These are phyloP conservation scores for Dicerorhinus sumatrensis DNA, from an alignment of 2,113 vertebrate species.

Conservation along the genomic window DNA sequence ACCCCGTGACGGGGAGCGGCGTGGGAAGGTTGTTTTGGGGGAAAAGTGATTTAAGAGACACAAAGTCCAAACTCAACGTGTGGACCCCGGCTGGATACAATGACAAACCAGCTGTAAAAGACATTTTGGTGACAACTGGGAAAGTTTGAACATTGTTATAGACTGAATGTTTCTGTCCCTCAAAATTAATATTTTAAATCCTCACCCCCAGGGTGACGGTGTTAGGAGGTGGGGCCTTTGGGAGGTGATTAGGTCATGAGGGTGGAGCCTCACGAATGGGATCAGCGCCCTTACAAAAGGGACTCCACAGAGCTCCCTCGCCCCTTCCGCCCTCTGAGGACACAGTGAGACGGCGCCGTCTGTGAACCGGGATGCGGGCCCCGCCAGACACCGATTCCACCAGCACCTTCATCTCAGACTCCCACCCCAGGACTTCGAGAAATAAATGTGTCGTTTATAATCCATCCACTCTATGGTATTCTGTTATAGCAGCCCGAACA, in stretches of 20 bases:
- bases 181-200: neutral
- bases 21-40: neutral
- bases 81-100: neutral
- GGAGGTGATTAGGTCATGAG: neutral
- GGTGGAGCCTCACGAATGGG: neutral
- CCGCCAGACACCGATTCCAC: neutral
- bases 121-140: neutral
- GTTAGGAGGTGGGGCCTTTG: neutral
- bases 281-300: neutral
- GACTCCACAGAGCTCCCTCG: neutral
- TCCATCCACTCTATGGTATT: too few relatives aligned
- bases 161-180: neutral
- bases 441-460: too few relatives aligned
- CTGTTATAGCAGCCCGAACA: neutral
- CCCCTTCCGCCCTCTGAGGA: too few relatives aligned
- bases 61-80: neutral
- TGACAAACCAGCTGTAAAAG: neutral
- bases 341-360: neutral
- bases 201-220: neutral
- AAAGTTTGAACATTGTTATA: neutral
- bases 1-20: neutral
- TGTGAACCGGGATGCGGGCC: rapidly evolving
- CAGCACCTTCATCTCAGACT: too few relatives aligned
- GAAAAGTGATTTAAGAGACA: neutral
- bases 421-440: neutral